Evolutionary conservation across 1,140 invertebrate species (phyloP), one percentile per base, ranked within the genome.

Genomic region (Forficula auricularia): DNA sequence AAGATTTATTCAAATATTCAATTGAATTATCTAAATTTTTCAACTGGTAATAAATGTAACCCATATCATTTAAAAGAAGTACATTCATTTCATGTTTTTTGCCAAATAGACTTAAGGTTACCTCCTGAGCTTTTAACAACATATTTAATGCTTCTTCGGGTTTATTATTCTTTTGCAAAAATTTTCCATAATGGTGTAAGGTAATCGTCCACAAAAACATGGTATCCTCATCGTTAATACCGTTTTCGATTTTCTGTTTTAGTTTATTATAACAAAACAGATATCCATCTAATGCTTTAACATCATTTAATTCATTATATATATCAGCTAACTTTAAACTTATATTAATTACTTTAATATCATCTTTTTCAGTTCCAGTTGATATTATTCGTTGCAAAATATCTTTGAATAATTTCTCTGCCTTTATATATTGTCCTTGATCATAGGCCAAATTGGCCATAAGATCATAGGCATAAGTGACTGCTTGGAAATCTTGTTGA

Each of bases 381-480:
- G 67, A 54, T 47, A 88, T 62, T 30, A 87, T 62, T 50, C 79
- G 71, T 58, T 82, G 75, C 62, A 90, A 75, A 2, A 91, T 82
- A 38, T 71, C 70, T 10, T 79, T 66, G 65, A 88, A 94, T 16
- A 95, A 59, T 42, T 72, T 72, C 57, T 92, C 80, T 6, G 89
- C 85, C 62, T 89, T 90, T 48, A 72, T 64, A 52, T 77, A 75
- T 45, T 91, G 69, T 35, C 73, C 72, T 38, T 65, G 64, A 51
- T 82, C 69, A 54, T 88, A 74, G 12, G 87, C 85, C 36, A 92
- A 64, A 64, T 94, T 91, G 4, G 87, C 89, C 73, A 96, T 75
- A 4, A 87, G 53, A 66, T 94, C 88, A 57, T 82, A 90, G 43
- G 91, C 76, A 52, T 91, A 90, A 7, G 82, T 80, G 38, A 88